A percentile compares a stretch with the other conserved stretches of the same genome.
phyloP scores from a whole-genome alignment of 2,888 invertebrate genomes.

The Hermaeophaga mercurialis region DNA sequence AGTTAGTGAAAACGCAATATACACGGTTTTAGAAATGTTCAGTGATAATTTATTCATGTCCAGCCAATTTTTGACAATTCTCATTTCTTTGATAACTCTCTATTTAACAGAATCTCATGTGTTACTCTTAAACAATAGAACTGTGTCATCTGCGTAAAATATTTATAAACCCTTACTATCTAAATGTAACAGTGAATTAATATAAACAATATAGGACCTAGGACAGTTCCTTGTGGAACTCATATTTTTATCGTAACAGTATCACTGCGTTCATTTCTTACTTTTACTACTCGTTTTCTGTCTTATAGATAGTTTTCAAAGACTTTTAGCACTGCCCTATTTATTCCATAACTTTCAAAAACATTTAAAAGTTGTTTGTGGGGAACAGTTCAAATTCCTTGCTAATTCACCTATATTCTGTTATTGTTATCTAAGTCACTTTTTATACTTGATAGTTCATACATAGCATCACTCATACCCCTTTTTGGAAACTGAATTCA shows the following conservation, averaged over 20 bases:
- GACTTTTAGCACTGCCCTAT: too few species aligned
- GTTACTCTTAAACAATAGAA: neutral
- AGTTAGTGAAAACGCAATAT: too few species aligned
- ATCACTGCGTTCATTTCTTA: neutral
- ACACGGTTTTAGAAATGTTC: neutral
- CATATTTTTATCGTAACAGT: neutral
- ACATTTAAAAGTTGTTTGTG: neutral
- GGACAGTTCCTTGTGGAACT: neutral
- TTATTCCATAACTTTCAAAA: too few species aligned
- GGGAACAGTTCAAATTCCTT: neutral
- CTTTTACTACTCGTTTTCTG: neutral
- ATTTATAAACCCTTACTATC: too few species aligned
- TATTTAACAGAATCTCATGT: too few species aligned
- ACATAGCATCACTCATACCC: too few species aligned
- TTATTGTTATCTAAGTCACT: neutral
- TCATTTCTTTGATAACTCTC: too few species aligned
- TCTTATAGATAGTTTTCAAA: too few species aligned
- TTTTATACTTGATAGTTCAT: too few species aligned
- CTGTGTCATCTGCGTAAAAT: neutral
- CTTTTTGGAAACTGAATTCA: too few species aligned
- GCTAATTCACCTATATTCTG: neutral
- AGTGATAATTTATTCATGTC: neutral
- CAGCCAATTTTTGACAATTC: too few species aligned
- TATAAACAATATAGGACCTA: neutral
- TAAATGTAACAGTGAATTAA: neutral